Base-by-base conservation (phyloP, 53 echinoderm and acorn worm genomes). In the Zoroaster sp. region DNA sequence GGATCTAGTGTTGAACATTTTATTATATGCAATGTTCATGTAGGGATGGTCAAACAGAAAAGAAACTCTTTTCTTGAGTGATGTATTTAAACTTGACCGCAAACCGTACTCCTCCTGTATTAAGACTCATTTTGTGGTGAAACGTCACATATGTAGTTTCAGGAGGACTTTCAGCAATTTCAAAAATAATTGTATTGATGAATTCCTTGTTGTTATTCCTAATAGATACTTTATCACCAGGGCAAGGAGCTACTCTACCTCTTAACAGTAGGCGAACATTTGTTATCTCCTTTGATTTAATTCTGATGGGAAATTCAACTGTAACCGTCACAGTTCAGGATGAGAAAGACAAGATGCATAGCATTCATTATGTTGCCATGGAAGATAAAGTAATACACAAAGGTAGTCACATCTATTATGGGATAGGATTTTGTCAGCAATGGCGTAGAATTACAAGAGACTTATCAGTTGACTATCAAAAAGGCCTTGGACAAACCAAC, bases 361-460 rank as follows among this genome's bases (percentile, higher is more conserved):
- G 88, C 44, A 46, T 96, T 34, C 90, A 92, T 34, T 96, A 94
- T 47, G 87, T 91, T 1, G 90, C 91, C 3, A 93, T 90, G 69
- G 91, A 90, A 1, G 96, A 96, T 38, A 91, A 91, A 55, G 83
- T 83, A 17, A 23, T 30, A 3, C 93, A 94, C 52, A 78, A 80
- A 51, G 91, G 94, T 4, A 93, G 93, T 33, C 91, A 94, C 49
- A 75, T 98, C 31, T 89, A 77, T 39, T 96, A 96, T 47, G 95
- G 95, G 37, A 91, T 98, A 1, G 98, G 98, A 66, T 81, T 91
- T 1, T 89, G 90, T 35, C 66, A 25, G 11, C 53, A 83, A 49
- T 98, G 98, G 98, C 78, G 96, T n/a, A 95, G 83, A 35, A 91
- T 98, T 25, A 98, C 94, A 15, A 68, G 98, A 52, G 89, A 96